Evolutionary conservation across 2,113 vertebrate genomes (phyloP).

Genomic region (Anoura caudifer): DNA sequence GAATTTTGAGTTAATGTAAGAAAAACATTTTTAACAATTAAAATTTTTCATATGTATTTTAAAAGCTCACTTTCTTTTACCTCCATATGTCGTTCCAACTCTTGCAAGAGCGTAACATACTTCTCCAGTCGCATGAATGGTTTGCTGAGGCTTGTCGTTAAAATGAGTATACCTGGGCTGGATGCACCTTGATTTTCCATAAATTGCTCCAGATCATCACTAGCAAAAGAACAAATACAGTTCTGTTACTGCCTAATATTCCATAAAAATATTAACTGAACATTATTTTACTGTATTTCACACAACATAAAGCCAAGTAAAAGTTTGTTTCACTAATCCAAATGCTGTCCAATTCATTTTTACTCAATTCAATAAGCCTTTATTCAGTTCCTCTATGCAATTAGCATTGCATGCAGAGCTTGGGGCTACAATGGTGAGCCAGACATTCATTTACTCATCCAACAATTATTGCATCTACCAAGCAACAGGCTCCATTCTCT

Average conservation of each 20-base stretch:
- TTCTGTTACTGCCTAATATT: not conserved
- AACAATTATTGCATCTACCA: not conserved
- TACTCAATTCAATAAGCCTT: not conserved
- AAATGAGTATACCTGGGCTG: constrained; percentile 89
- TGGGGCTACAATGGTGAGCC: not conserved
- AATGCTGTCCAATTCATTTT: not conserved
- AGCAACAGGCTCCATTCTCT: not conserved
- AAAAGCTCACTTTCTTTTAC: constrained; percentile 75
- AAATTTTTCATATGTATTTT: not conserved
- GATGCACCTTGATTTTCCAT: constrained; percentile 95
- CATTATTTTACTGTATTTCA: not conserved
- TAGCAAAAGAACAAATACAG: constrained; percentile 74
- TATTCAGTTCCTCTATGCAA: not conserved
- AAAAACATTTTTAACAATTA: not conserved
- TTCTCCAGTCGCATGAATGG: constrained; percentile 98
- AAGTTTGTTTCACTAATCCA: not conserved
- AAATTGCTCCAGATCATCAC: constrained; percentile 95
- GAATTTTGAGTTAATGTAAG: not conserved
- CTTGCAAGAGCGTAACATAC: constrained; percentile 93
- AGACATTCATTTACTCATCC: not conserved
- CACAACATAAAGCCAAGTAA: not conserved
- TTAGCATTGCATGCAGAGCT: not conserved
- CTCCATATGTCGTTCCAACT: constrained; percentile 97
- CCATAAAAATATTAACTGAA: not conserved
- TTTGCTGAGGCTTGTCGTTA: constrained; percentile 97